These are phyloP conservation scores for Ophioninae sp. DNA, from an alignment of 2,888 invertebrate species.

Conservation along the genomic window DNA sequence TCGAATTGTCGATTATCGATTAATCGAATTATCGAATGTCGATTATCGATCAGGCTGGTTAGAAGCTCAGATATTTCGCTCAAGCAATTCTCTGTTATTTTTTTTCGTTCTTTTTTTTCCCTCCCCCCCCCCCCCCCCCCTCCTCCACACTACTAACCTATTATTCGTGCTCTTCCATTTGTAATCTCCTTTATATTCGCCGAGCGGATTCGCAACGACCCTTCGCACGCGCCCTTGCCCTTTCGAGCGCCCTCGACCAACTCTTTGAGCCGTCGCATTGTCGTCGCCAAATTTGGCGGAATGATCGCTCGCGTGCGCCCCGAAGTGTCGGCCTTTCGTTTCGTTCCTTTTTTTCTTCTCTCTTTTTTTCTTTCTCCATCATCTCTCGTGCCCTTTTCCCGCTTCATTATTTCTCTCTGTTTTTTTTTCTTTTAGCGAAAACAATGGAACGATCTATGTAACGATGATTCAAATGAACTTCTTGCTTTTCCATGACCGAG, in stretches of 20 bases:
- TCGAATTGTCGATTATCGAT: no score
- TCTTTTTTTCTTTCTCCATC: constrained; percentile 27
- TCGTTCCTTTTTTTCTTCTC: constrained; percentile 36
- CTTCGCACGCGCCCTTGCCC: constrained; percentile 38
- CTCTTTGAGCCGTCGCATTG: constrained; percentile 56
- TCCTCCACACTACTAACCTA: no score
- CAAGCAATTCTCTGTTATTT: constrained; percentile 1
- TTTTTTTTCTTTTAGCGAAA: no score
- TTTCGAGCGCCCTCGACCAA: constrained; percentile 14
- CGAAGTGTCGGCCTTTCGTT: constrained; percentile 14
- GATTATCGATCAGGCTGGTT: constrained; percentile 64
- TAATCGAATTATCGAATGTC: no score
- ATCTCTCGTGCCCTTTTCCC: not conserved
- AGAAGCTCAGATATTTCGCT: constrained; percentile 27
- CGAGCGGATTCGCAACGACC: constrained; percentile 50
- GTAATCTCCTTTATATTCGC: constrained; percentile 27
- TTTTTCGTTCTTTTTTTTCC: constrained; percentile 38
- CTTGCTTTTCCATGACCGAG: no score
- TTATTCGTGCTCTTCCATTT: no score
- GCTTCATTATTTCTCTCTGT: not conserved
- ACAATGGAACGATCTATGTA: no score
- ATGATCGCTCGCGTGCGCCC: constrained; percentile 67
- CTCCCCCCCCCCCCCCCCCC: not conserved
- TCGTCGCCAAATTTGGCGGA: constrained; percentile 71
- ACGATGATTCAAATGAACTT: no score